These are phyloP conservation scores for Galbula dea DNA, from an alignment of 2,113 vertebrate genomes.

Conservation along the genomic window DNA sequence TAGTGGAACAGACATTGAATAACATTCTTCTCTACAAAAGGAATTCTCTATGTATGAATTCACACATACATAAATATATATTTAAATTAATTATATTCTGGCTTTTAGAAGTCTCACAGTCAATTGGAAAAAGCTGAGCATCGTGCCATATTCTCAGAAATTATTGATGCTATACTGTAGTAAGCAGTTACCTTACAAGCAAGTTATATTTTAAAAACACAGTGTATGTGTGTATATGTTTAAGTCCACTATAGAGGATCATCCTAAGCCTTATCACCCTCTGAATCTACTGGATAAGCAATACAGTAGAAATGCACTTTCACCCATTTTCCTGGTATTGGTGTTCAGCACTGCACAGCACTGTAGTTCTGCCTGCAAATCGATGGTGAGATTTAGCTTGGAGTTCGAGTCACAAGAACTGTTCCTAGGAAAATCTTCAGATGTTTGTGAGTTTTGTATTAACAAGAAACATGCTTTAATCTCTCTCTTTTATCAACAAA, in stretches of 20 bases:
- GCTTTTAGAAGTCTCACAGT: not conserved
- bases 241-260: not conserved
- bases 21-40: not conserved
- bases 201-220: not conserved
- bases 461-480: not conserved
- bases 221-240: not conserved
- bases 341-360: not conserved
- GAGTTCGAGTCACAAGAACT: not conserved
- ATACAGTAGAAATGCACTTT: not conserved
- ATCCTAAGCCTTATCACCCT: not conserved
- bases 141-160: not conserved
- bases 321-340: not conserved
- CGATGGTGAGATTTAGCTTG: not conserved
- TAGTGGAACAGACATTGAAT: not conserved
- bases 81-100: not conserved
- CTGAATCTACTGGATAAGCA: not conserved
- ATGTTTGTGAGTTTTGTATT: not conserved
- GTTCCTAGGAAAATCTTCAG: not conserved
- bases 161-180: not conserved
- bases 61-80: not conserved
- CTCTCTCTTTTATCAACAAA: not conserved
- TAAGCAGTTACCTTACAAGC: not conserved
- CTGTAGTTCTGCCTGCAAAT: not conserved
- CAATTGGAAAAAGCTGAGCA: not conserved
- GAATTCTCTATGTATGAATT: not conserved